These are phyloP conservation scores for Hippocampus comes DNA, from an alignment of 2,113 vertebrate genomes.

Conservation along the genomic window DNA sequence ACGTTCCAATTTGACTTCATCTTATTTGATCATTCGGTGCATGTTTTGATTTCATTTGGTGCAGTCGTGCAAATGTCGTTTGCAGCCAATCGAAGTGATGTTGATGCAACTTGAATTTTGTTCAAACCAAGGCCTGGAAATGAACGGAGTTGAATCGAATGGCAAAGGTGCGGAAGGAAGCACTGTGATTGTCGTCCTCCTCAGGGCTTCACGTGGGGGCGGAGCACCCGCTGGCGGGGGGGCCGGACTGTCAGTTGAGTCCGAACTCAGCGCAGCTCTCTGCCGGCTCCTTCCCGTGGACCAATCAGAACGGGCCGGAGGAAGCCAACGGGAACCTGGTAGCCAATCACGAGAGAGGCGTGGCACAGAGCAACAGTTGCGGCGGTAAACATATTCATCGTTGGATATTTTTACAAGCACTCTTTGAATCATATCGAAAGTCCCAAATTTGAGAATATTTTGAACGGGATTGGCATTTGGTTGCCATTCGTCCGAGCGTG, in stretches of 20 bases:
- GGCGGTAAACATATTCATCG: slow-evolving; percentile 43
- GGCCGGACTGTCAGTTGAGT: slow-evolving; percentile 65
- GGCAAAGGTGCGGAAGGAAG: slow-evolving; percentile 14
- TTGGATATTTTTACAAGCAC: too few relatives aligned
- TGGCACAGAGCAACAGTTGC: slow-evolving; percentile 57
- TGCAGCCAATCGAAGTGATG: too few relatives aligned
- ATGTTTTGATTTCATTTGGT: too few relatives aligned
- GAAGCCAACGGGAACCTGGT: slow-evolving; percentile 63
- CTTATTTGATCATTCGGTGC: too few relatives aligned
- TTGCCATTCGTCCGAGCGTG: too few relatives aligned
- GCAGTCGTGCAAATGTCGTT: too few relatives aligned
- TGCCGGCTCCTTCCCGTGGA: slow-evolving; percentile 53
- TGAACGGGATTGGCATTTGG: background rate
- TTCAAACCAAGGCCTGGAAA: too few relatives aligned
- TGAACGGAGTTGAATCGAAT: background rate
- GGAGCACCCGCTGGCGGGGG: slow-evolving; percentile 68
- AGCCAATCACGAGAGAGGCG: slow-evolving; percentile 59
- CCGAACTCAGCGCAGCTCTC: slow-evolving; percentile 65
- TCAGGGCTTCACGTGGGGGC: slow-evolving; percentile 69
- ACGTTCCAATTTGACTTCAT: too few relatives aligned
- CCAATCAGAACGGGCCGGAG: slow-evolving; percentile 70
- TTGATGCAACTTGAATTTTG: too few relatives aligned
- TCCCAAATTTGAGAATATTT: too few relatives aligned
- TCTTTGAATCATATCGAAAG: too few relatives aligned
- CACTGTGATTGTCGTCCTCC: slow-evolving; percentile 51